Conservation (phyloP, 2,888 invertebrate species). For the Trachelus stipa region DNA sequence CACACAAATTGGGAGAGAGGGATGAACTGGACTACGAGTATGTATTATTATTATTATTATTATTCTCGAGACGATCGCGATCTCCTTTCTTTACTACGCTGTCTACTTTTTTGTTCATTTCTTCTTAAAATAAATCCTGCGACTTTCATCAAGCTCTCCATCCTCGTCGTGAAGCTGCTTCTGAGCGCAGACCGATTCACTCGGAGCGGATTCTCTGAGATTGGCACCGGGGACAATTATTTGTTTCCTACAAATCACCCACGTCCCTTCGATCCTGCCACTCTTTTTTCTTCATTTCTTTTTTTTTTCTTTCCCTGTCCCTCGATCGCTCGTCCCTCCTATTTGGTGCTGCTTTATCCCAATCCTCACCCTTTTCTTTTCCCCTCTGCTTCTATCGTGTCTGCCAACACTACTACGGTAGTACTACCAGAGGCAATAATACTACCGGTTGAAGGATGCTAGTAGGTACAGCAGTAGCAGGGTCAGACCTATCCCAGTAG, state of each 20-base stretch:
- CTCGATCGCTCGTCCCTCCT: constrained; percentile 12
- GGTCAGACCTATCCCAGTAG: not conserved
- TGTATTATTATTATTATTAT: not conserved
- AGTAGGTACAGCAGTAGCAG: not conserved
- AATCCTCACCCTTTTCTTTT: not conserved
- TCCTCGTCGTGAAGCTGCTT: not conserved
- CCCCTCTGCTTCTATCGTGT: not conserved
- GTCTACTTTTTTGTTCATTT: not conserved
- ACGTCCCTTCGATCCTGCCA: constrained; percentile 6
- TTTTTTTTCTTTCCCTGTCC: not conserved
- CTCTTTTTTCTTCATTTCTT: not conserved
- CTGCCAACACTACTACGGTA: not conserved
- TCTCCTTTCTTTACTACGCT: not conserved
- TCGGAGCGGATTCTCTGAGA: constrained; percentile 34
- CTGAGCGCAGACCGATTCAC: not conserved
- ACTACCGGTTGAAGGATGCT: not conserved
- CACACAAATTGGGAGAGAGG: not conserved
- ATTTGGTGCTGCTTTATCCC: not conserved
- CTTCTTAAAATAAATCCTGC: constrained; percentile 39
- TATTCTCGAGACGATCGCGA: not conserved
- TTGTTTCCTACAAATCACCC: constrained; percentile 55
- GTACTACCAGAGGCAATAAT: not conserved
- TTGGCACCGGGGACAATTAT: constrained; percentile 56
- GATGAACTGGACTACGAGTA: not conserved
- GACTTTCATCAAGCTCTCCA: constrained; percentile 42